Percentiles rank a stretch among this genome's conserved stretches.
Evolutionary conservation across 2,797 vertebrate genomes (phyloP).

Genomic region (Enteromius fasciolatus): DNA sequence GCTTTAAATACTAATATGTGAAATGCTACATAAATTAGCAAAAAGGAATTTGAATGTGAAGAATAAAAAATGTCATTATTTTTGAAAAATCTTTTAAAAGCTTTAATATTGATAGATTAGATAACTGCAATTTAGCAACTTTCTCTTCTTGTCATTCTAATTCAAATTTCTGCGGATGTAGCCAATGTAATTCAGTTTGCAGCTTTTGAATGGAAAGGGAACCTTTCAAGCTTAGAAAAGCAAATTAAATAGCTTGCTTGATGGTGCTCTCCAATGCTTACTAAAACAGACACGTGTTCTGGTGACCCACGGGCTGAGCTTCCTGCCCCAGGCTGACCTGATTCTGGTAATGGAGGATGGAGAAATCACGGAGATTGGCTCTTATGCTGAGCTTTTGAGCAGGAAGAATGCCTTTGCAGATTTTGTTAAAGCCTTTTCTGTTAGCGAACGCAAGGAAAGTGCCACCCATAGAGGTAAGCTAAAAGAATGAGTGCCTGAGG

Average conservation of each 20-base stretch:
- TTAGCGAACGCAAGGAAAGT: conserved; percentile 60
- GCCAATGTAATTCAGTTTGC: background rate
- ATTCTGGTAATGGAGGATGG: conserved; percentile 92
- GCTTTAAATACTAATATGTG: background rate
- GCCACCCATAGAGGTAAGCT: conserved; percentile 66
- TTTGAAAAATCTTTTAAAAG: background rate
- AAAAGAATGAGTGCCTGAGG: background rate
- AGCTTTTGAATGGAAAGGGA: background rate
- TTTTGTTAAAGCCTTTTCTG: conserved; percentile 71
- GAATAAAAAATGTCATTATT: no score
- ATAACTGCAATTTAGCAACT: background rate
- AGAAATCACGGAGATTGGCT: conserved; percentile 91
- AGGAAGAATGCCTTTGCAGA: conserved; percentile 75
- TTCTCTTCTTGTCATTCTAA: background rate
- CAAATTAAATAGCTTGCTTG: background rate
- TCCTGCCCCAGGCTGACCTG: conserved; percentile 85
- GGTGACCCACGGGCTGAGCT: conserved; percentile 88
- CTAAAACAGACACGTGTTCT: conserved; percentile 81
- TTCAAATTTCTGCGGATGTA: background rate
- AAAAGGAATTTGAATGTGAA: background rate
- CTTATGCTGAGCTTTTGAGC: conserved; percentile 87
- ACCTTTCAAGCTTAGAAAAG: background rate
- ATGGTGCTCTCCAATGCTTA: background rate
- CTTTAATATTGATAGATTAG: background rate
- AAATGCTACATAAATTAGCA: background rate